Conservation (phyloP, 2,888 invertebrate genomes). For the Sussaba pulchella region DNA sequence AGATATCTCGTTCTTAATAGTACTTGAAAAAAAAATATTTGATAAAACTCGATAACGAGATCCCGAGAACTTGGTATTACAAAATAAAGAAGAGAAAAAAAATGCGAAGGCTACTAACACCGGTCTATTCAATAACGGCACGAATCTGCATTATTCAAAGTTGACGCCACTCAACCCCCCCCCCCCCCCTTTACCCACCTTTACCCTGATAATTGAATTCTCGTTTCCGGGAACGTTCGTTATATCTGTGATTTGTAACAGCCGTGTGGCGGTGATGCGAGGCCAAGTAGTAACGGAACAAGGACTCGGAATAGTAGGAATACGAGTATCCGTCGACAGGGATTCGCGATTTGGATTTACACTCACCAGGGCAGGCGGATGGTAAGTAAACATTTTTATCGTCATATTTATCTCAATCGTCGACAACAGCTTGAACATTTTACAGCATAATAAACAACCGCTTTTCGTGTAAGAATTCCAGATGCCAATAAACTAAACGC, state of each 20-base stretch:
- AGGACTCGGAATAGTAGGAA: slow-evolving; percentile 98
- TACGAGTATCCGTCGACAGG: slow-evolving; percentile 97
- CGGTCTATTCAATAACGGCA: background rate
- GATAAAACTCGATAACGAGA: slow-evolving; percentile 58
- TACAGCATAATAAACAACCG: too few relatives aligned
- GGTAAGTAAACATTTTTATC: slow-evolving; percentile 89
- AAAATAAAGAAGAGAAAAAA: too few relatives aligned
- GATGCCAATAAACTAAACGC: too few relatives aligned
- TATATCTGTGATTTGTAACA: slow-evolving; percentile 86
- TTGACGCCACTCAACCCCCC: slow-evolving; percentile 7
- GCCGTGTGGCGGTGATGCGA: slow-evolving; percentile 99
- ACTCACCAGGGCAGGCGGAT: slow-evolving; percentile 95
- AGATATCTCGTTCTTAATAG: background rate
- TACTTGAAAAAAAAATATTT: slow-evolving; percentile 24
- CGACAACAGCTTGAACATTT: too few relatives aligned
- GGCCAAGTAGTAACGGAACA: slow-evolving; percentile 98
- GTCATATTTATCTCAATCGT: background rate
- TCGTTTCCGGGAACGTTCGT: slow-evolving; percentile 62
- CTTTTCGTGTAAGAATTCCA: too few relatives aligned
- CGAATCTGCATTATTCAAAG: slow-evolving; percentile 17
- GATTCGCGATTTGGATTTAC: slow-evolving; percentile 98
- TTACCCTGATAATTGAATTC: slow-evolving; percentile 48
- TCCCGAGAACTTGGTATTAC: slow-evolving; percentile 39
- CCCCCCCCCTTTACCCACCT: background rate
- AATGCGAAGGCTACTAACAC: background rate